Conservation (phyloP, 1,140 invertebrate genomes). For the Megalonaias nervosa region DNA sequence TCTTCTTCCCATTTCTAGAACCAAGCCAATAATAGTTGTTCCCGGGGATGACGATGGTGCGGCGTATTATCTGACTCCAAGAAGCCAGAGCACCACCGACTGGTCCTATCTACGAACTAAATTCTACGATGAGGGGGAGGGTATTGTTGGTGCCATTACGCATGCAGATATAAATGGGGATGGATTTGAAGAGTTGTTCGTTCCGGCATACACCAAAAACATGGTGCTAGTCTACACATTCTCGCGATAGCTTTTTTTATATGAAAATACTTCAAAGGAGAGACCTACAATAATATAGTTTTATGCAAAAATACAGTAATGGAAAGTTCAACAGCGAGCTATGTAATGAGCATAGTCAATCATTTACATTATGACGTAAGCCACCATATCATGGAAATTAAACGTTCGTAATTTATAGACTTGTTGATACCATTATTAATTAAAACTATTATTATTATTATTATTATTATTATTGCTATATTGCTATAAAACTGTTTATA, state of each 20-base stretch:
- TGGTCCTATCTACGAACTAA: slow-evolving; percentile 63
- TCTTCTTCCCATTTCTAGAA: background rate
- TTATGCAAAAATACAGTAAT: background rate
- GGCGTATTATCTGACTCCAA: slow-evolving; percentile 62
- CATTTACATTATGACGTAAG: background rate
- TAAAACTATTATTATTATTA: slow-evolving; percentile 4
- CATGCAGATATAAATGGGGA: slow-evolving; percentile 66
- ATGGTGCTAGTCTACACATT: slow-evolving; percentile 39
- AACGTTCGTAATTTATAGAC: background rate
- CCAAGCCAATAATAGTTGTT: slow-evolving; percentile 58
- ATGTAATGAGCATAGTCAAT: background rate
- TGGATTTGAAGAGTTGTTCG: slow-evolving; percentile 65
- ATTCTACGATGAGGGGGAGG: slow-evolving; percentile 21
- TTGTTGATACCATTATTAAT: background rate
- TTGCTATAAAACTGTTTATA: no score
- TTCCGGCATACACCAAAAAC: slow-evolving; percentile 61
- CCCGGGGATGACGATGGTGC: slow-evolving; percentile 70
- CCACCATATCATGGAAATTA: background rate
- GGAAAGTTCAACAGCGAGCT: background rate
- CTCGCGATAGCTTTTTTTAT: background rate
- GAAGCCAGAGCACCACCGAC: slow-evolving; percentile 51
- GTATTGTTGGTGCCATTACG: slow-evolving; percentile 57
- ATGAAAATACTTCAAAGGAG: background rate
- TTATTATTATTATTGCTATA: background rate
- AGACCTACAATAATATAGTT: background rate